Evolutionary conservation across 2,113 vertebrate species (phyloP), one percentile per base, ranked within the genome.

Genomic region (Sardina pilchardus): DNA sequence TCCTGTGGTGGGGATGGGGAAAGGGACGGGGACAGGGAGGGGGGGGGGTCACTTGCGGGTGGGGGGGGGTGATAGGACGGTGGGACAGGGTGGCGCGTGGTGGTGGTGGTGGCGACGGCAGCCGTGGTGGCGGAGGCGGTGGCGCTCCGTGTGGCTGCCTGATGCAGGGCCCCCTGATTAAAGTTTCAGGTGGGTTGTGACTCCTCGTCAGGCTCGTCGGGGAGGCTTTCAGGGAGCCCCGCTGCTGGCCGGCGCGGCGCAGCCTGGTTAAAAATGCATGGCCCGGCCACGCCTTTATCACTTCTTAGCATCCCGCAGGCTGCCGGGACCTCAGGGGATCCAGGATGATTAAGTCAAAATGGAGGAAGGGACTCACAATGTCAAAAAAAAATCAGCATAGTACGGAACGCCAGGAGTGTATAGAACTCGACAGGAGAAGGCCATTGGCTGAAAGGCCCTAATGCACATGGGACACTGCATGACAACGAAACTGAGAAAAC

Each of bases 121-220:
- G 7, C 10, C 0, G 45, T 12, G 45, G 45, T 47, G 45, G 12
- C 1, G 45, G 45, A 3, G 45, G 45, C 7, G 45, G 45, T 47
- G 45, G 95, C 94, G 94, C 95, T 80, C 84, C 80, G 67, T 36
- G 56, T 36, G 56, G 44, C 44, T 30, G 75, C 84, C 45, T 80
- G 84, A 96, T 90, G 89, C 95, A 94, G 96, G 95, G 0, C 45
- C 45, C 45, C 50, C 96, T 98, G 96, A 97, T 97, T 96, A 97
- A 98, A 96, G 96, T 97, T 98, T 97, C 95, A 97, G 96, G 96
- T 98, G 96, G 96, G 95, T 94, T 96, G 96, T 97, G 96, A 96
- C 96, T 95, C 95, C 2, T 95, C 94, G 94, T 95, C 95, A 96
- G 94, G 96, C 95, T 95, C 6, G 59, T 6, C 10, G 95, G 94